Base-by-base conservation (phyloP, 2,113 vertebrate species). In the Mugil cephalus region DNA sequence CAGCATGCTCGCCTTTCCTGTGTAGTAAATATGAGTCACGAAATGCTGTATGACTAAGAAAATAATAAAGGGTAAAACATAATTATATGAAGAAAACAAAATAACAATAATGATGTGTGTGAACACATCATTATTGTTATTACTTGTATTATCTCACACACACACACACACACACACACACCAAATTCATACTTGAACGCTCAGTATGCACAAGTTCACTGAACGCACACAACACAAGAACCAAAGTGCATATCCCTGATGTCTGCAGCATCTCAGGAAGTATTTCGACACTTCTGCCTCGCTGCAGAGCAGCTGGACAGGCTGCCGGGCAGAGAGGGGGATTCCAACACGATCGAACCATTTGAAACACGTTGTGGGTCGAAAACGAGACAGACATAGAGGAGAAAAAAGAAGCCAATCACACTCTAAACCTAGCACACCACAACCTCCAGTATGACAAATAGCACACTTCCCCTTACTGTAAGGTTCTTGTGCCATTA, bases 281-380 rank as follows among this genome's bases (percentile, higher is more conserved):
- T 85, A 47, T 85, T 87, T 79, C 79, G 52, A 87, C 84, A 90
- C 69, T 77, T 70, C 71, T 87, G 82, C 74, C 76, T 82, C 52
- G 30, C 79, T 18, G 17, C 74, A 54, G 19, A 80, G 82, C 79
- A 79, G 83, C 80, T 82, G 86, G 83, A 88, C 80, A 78, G 78
- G 84, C 82, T 24, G 48, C 70, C 40, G 45, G 65, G 38, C 60
- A 18, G 8, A 59, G 46, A 74, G 82, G 85, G 84, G 80, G 56
- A 77, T 85, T 91, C 86, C 83, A 79, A 46, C 67, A 71, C 67
- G 58, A 62, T 78, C 67, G 63, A 47, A 62, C 51, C 13, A 45
- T 82, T 69, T 18, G 24, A 7, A 53, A 74, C 69, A 74, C 40
- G 30, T 74, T 58, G 64, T 50, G 75, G 73, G 86, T 74, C 62